Evolutionary conservation across 2,113 vertebrate genomes (phyloP).

Genomic region (Amia ocellicauda): DNA sequence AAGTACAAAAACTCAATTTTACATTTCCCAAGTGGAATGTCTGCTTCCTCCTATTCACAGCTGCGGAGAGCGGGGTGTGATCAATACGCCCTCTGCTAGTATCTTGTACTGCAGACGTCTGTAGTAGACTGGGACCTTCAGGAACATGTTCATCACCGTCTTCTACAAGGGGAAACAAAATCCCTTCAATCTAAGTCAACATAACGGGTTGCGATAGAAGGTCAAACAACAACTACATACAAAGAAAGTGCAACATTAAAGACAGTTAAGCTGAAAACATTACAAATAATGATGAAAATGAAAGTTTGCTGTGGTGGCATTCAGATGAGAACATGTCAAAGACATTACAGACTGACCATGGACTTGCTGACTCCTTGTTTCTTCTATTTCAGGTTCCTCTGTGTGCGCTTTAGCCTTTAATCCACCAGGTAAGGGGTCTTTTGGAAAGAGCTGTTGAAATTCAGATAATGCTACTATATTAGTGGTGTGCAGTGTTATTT

Average conservation of each 20-base stretch:
- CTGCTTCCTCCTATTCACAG: background rate
- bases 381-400: background rate
- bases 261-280: no score
- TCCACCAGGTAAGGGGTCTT: slow-evolving; percentile 30
- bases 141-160: background rate
- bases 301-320: no score
- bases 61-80: background rate
- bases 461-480: slow-evolving; percentile 3
- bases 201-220: no score
- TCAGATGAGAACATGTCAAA: background rate
- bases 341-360: background rate
- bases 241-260: no score
- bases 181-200: no score
- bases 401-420: background rate
- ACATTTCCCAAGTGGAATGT: background rate
- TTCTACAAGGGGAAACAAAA: background rate
- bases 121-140: background rate
- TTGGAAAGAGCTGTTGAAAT: slow-evolving; percentile 49
- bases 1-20: background rate
- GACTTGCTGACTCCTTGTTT: slow-evolving; percentile 5
- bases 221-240: no score
- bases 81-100: background rate
- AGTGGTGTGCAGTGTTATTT: background rate
- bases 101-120: background rate
- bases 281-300: no score